A percentile compares a stretch with the other conserved stretches of the same genome.
Evolutionary conservation across 2,113 vertebrate genomes (phyloP).

Genomic region (Nesogale talazaci): DNA sequence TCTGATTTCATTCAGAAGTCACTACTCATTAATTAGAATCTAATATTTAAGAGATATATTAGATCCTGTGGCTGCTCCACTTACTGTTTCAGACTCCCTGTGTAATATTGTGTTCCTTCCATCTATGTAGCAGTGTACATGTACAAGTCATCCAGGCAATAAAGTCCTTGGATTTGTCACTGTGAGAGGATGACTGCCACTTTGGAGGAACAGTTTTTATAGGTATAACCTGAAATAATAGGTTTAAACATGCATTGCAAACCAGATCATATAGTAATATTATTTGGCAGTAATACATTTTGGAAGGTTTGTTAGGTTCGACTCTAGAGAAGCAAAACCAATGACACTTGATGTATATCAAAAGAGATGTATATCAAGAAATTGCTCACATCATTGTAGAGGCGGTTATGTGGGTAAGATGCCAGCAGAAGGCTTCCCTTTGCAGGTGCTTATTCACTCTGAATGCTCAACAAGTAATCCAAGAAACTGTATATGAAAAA

Average conservation of each 20-base stretch:
- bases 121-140: background rate
- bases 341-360: too few species aligned
- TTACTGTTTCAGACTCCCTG: background rate
- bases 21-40: background rate
- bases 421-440: too few species aligned
- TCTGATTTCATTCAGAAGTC: background rate
- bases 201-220: background rate
- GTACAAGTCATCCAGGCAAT: slow-evolving; percentile 20
- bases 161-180: background rate
- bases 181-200: background rate
- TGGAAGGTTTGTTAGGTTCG: too few species aligned
- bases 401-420: too few species aligned
- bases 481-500: too few species aligned
- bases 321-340: too few species aligned
- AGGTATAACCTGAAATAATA: background rate
- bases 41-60: background rate
- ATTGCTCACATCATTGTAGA: too few species aligned
- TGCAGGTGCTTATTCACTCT: too few species aligned
- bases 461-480: too few species aligned
- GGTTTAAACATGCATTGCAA: background rate
- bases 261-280: background rate
- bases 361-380: too few species aligned
- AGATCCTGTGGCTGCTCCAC: background rate
- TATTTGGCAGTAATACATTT: background rate
- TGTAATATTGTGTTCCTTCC: background rate